Conservation (phyloP, 2,888 invertebrate genomes). For the Steinernema hermaphroditum region DNA sequence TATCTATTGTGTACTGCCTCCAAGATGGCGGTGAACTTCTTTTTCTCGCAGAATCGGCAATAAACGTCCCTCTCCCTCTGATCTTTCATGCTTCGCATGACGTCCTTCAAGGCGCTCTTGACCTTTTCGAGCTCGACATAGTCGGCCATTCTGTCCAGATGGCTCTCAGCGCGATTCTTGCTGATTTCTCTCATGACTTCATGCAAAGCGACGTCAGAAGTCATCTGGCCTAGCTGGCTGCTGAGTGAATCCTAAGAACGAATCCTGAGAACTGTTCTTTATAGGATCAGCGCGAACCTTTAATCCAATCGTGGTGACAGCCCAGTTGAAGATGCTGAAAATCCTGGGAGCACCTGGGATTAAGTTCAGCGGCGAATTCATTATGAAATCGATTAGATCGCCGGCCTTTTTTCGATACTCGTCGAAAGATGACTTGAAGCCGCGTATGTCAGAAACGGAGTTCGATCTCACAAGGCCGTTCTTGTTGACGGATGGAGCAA, state of each 20-base stretch:
- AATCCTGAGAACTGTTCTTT: background rate
- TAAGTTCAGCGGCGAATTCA: background rate
- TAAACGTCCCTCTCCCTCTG: background rate
- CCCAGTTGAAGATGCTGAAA: background rate
- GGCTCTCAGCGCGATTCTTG: background rate
- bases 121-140: background rate
- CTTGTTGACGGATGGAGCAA: background rate
- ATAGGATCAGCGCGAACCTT: background rate
- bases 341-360: background rate
- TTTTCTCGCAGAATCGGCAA: background rate
- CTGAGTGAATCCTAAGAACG: background rate
- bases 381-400: background rate
- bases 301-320: background rate
- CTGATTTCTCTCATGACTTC: background rate
- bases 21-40: too few species aligned
- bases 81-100: background rate
- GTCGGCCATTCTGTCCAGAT: background rate
- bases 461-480: background rate
- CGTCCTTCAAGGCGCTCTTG: background rate
- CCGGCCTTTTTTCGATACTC: background rate
- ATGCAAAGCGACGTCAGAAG: background rate
- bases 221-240: background rate
- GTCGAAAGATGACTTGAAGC: background rate
- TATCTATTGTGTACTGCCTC: background rate
- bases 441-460: background rate